Conservation (phyloP, 2,113 vertebrate genomes). For the Otocyon megalotis region DNA sequence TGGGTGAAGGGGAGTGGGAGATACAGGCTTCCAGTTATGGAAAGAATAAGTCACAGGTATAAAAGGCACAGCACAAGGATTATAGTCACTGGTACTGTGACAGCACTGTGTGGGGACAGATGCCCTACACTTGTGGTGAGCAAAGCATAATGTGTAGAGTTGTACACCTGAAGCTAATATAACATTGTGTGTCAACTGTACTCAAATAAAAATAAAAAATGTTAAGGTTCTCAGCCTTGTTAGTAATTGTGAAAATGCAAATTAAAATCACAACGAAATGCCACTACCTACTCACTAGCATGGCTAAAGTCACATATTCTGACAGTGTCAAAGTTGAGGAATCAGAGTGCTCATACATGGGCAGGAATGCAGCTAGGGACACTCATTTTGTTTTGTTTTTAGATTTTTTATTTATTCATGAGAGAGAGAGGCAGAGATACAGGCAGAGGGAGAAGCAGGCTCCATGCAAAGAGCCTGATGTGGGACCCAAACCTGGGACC, state of each 20-base stretch:
- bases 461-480: too few relatives aligned
- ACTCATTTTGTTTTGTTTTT: too few relatives aligned
- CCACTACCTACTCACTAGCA: neutral
- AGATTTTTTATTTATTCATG: too few relatives aligned
- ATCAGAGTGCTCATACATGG: rapidly evolving
- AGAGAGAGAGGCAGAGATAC: too few relatives aligned
- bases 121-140: neutral
- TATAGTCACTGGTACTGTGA: neutral
- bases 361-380: neutral
- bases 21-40: neutral
- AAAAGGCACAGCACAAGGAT: neutral
- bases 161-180: neutral
- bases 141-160: neutral
- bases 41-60: neutral
- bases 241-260: neutral
- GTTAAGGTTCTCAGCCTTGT: neutral
- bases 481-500: too few relatives aligned
- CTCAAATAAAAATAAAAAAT: neutral
- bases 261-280: neutral
- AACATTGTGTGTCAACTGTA: neutral
- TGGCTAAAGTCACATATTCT: neutral
- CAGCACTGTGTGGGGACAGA: neutral
- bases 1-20: neutral
- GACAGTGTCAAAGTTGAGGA: neutral
- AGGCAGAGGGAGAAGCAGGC: too few relatives aligned